Evolutionary conservation across 2,888 invertebrate genomes (phyloP).

Genomic region (Beris morrisii): DNA sequence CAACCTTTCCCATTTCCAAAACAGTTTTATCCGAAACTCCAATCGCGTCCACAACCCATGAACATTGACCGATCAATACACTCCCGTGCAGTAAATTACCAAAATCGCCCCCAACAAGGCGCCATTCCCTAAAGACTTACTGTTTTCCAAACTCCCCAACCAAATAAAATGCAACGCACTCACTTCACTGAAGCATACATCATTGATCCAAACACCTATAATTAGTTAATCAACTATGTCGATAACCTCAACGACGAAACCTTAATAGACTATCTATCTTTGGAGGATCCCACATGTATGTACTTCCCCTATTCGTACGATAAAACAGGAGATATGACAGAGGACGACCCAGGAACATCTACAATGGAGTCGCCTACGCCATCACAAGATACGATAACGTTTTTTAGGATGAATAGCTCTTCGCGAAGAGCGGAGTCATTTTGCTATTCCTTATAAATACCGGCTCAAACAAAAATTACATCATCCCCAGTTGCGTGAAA

Average conservation of each 20-base stretch:
- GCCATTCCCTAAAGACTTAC: not conserved
- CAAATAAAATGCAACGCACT: constrained; percentile 5
- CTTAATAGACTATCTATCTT: not conserved
- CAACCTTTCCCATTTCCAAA: not conserved
- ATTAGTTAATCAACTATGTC: not conserved
- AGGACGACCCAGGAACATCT: not conserved
- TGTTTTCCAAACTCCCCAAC: not conserved
- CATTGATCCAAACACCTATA: not conserved
- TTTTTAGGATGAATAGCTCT: constrained; percentile 12
- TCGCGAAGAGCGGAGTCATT: constrained; percentile 13
- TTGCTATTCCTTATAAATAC: constrained; percentile 12
- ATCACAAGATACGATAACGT: not conserved
- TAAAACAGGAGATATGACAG: not conserved
- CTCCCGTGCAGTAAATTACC: not conserved
- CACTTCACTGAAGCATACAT: not conserved
- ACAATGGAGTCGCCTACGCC: no score
- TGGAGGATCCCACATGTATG: not conserved
- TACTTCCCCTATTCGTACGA: not conserved
- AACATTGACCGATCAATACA: not conserved
- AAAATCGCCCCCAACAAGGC: not conserved
- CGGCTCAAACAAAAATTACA: constrained; percentile 9
- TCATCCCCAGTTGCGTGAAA: not conserved
- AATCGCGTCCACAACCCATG: not conserved
- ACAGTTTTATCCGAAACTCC: not conserved
- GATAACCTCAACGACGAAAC: not conserved